These are phyloP conservation scores for Phalanger gymnotis DNA, from an alignment of 2,797 vertebrate species.

Conservation along the genomic window DNA sequence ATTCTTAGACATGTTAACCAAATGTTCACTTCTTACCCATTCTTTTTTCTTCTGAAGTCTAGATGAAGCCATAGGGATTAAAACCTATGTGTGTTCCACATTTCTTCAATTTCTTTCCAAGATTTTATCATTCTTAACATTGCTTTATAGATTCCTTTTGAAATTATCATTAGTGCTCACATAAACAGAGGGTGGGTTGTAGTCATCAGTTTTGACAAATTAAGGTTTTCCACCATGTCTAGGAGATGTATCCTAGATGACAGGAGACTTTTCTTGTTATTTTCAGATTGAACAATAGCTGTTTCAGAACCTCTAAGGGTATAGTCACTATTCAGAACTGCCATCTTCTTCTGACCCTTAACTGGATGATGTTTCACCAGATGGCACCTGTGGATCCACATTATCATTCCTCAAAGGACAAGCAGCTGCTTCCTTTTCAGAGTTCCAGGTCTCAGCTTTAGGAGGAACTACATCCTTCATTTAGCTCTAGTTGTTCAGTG, in stretches of 20 bases:
- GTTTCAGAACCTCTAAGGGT: background rate
- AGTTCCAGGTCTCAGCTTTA: background rate
- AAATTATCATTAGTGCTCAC: background rate
- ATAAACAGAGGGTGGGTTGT: background rate
- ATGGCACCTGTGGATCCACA: background rate
- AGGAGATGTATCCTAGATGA: background rate
- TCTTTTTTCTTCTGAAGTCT: background rate
- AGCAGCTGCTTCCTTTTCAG: background rate
- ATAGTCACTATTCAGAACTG: background rate
- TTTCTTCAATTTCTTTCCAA: background rate
- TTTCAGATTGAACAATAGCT: background rate
- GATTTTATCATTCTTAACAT: background rate
- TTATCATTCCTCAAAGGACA: background rate
- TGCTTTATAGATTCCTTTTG: background rate
- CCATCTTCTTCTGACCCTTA: background rate
- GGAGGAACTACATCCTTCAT: background rate
- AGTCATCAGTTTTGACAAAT: background rate
- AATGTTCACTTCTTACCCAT: background rate
- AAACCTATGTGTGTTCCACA: background rate
- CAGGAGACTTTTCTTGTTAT: background rate
- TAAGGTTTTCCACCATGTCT: background rate
- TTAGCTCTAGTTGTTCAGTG: background rate
- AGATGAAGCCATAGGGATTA: background rate
- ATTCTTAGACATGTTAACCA: background rate
- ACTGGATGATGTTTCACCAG: background rate